Conservation (phyloP, 2,888 invertebrate genomes). For the Dione vanillae region DNA sequence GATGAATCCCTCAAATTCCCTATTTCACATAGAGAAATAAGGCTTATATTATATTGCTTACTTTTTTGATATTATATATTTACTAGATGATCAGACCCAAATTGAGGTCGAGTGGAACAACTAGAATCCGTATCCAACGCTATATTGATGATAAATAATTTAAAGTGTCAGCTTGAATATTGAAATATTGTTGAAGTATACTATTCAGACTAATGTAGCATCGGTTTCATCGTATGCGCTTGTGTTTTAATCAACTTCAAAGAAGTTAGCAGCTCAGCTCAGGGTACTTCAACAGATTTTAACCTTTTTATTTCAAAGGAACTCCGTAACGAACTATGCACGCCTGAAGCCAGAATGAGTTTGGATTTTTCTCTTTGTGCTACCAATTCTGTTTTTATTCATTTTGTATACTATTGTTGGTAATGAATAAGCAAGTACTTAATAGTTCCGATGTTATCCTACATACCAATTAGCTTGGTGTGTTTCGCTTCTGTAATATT, state of each 20-base stretch:
- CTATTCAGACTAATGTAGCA: conserved; percentile 16
- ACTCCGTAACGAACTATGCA: conserved; percentile 55
- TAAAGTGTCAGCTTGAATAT: not conserved
- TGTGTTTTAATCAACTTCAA: conserved; percentile 41
- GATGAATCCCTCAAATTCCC: no score
- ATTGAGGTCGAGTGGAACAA: no score
- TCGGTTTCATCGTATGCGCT: conserved; percentile 27
- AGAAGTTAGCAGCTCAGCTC: conserved; percentile 47
- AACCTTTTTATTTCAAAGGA: conserved; percentile 59
- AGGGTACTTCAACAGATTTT: conserved; percentile 48
- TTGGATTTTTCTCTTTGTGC: conserved; percentile 46
- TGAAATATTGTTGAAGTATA: conserved; percentile 12
- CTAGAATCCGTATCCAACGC: not conserved
- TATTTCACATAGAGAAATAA: no score
- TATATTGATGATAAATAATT: conserved; percentile 1
- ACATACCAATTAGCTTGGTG: conserved; percentile 34
- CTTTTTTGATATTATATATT: no score
- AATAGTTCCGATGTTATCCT: conserved; percentile 20
- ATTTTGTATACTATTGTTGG: conserved; percentile 24
- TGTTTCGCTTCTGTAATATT: conserved; percentile 32
- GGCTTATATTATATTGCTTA: no score
- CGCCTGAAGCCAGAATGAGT: conserved; percentile 41
- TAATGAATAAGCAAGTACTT: conserved; percentile 19
- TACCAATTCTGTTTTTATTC: conserved; percentile 36
- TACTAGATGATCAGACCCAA: no score